These are phyloP conservation scores for Apamea anceps DNA, from an alignment of 2,888 invertebrate genomes.

Conservation along the genomic window DNA sequence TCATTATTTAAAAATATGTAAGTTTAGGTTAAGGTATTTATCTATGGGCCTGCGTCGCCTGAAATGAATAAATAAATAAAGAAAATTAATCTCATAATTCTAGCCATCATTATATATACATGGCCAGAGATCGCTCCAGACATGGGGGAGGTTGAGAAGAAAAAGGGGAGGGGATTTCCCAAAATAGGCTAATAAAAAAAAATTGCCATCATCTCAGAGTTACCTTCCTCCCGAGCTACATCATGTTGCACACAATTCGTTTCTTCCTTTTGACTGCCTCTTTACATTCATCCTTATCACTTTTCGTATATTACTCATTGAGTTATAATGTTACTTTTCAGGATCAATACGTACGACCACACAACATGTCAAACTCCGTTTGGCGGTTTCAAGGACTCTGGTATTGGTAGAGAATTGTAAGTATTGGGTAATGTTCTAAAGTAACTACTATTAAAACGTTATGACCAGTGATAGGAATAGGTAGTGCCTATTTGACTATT, in stretches of 20 bases:
- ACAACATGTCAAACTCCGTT: constrained; percentile 95
- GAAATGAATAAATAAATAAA: too few species aligned
- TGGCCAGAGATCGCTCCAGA: background rate
- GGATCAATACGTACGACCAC: constrained; percentile 94
- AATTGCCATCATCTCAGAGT: background rate
- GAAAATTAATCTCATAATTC: background rate
- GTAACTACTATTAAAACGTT: background rate
- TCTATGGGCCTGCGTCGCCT: too few species aligned
- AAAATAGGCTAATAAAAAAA: background rate
- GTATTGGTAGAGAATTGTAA: constrained; percentile 95
- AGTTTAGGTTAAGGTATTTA: too few species aligned
- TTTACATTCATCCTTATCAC: background rate
- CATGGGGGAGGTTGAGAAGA: background rate
- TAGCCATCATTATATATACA: background rate
- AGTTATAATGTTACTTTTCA: constrained; percentile 77
- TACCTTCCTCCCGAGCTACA: background rate
- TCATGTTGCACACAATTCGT: background rate
- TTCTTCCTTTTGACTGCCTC: background rate
- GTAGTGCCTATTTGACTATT: too few species aligned
- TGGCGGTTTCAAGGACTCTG: constrained; percentile 96
- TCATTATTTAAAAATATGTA: background rate
- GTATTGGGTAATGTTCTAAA: constrained; percentile 64
- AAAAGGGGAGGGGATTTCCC: background rate
- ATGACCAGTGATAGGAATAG: too few species aligned
- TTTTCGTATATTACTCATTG: background rate